These are phyloP conservation scores for Phrynocephalus vlangalii DNA, from an alignment of 2,797 vertebrate species.

Conservation along the genomic window DNA sequence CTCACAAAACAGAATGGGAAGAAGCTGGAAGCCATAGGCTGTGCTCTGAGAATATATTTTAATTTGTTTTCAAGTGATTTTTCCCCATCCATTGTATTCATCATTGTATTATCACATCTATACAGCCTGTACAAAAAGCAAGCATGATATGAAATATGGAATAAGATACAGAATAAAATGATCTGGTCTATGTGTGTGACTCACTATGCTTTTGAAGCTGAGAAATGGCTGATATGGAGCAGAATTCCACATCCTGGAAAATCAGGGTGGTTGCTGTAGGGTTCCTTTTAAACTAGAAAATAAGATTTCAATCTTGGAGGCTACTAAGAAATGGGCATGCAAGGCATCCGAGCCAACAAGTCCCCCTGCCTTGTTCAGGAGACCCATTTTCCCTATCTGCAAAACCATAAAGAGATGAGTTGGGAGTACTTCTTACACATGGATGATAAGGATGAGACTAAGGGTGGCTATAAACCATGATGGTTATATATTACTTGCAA, in stretches of 20 bases:
- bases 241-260: not conserved
- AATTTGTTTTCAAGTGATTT: not conserved
- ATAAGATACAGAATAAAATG: not conserved
- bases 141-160: not conserved
- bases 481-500: not conserved
- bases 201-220: not conserved
- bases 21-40: not conserved
- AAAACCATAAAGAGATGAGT: not conserved
- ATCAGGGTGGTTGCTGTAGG: not conserved
- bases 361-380: not conserved
- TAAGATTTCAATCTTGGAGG: not conserved
- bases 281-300: not conserved
- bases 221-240: not conserved
- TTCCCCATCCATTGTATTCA: not conserved
- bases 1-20: not conserved
- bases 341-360: not conserved
- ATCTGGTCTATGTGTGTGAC: not conserved
- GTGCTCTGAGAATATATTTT: constrained; percentile 17
- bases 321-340: not conserved
- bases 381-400: not conserved
- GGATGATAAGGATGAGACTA: not conserved
- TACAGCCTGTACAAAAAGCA: not conserved
- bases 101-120: not conserved
- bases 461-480: not conserved
- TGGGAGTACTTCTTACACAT: not conserved